Evolutionary conservation across 2,888 invertebrate species (phyloP), one percentile per base, ranked within the genome.

Genomic region (Patella caerulea): DNA sequence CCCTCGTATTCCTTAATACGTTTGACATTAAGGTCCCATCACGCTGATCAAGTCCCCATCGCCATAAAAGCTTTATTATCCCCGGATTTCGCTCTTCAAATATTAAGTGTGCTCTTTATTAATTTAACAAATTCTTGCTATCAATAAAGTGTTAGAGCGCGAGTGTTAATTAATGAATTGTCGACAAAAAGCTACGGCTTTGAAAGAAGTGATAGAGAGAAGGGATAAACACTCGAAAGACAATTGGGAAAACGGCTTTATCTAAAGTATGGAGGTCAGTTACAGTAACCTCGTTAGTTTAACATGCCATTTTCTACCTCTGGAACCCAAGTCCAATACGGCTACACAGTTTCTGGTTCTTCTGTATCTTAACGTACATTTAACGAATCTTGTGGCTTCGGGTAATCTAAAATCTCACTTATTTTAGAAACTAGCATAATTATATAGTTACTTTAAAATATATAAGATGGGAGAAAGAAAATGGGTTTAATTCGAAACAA

Each of bases 61-160:
- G 24, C 65, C 24, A 65, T 65, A 65, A 65, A 65, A 65, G 65
- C 65, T 65, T 65, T 65, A 65, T 65, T 65, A 65, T 65, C 65
- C 65, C 7, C 65, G 65, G 65, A 65, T 65, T 65, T 65, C 65
- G 24, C 65, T 65, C 65, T 65, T 65, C 65, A 65, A 65, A 65
- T 65, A 65, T 65, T 65, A 65, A 65, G 65, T 65, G 65, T 65
- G 19, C 65, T 65, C 65, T 65, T 65, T 65, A 65, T 65, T 65
- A 65, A 65, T 65, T 65, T 65, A 24, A 65, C 65, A 65, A 65
- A 65, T 65, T 65, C 65, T 24, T 65, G 19, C 65, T 24, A 19
- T 65, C 65, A 65, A 65, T 65, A 65, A 65, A 9, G 65, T 12
- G 65, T 65, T 65, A 65, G 65, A 65, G 19, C 24, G 12, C 12